Evolutionary conservation across 37 sponge, comb jelly and placozoan genomes (phyloP).

Genomic region (Beroe forskalii): DNA sequence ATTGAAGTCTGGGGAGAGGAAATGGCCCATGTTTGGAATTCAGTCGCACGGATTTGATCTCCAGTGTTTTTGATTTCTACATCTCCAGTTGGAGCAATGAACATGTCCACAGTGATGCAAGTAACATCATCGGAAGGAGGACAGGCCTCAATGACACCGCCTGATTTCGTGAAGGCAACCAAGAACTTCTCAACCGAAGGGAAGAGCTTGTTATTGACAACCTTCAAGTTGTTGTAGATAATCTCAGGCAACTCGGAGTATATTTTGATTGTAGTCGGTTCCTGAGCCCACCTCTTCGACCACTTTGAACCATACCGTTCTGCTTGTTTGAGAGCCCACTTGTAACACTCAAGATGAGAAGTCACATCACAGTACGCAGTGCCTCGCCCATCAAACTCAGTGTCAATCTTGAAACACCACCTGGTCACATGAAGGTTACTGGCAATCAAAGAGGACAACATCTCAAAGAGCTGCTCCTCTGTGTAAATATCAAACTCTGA

Average conservation of each 20-base stretch:
- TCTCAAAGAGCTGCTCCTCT: slow-evolving; percentile 73
- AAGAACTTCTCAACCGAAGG: slow-evolving; percentile 66
- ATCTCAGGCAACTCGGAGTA: slow-evolving; percentile 68
- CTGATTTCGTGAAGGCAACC: slow-evolving; percentile 65
- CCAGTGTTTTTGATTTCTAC: slow-evolving; percentile 71
- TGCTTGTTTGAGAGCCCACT: slow-evolving; percentile 80
- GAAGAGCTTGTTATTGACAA: slow-evolving; percentile 66
- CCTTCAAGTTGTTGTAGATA: slow-evolving; percentile 58
- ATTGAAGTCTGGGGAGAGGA: slow-evolving; percentile 90
- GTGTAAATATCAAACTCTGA: slow-evolving; percentile 76
- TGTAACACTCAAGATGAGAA: slow-evolving; percentile 72
- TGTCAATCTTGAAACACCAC: slow-evolving; percentile 86
- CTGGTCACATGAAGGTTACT: slow-evolving; percentile 69
- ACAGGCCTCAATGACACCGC: slow-evolving; percentile 85
- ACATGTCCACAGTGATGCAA: slow-evolving; percentile 78
- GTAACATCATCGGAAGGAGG: slow-evolving; percentile 89
- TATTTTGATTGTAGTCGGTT: slow-evolving; percentile 66
- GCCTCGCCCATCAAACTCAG: slow-evolving; percentile 73
- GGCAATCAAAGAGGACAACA: slow-evolving; percentile 72
- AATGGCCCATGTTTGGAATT: slow-evolving; percentile 85
- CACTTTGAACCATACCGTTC: slow-evolving; percentile 84
- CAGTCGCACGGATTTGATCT: slow-evolving; percentile 80
- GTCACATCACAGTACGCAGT: slow-evolving; percentile 91
- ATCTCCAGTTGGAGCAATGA: slow-evolving; percentile 80
- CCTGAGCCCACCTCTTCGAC: slow-evolving; percentile 83